Evolutionary conservation across 2,797 vertebrate species (phyloP).

Genomic region (Sebastolobus altivelis): DNA sequence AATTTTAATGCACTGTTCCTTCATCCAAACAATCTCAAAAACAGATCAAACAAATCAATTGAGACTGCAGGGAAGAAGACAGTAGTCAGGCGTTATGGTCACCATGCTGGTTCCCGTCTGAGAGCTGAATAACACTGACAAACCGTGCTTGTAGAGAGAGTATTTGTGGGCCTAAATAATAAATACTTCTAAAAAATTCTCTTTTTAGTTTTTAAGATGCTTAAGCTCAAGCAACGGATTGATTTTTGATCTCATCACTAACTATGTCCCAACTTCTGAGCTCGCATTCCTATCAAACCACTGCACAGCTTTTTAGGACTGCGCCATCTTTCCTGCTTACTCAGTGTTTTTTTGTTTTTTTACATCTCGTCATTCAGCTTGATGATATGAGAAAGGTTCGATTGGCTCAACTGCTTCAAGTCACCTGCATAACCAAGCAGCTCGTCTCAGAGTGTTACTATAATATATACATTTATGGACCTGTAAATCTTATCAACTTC

Average conservation of each 20-base stretch:
- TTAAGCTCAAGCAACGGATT: neutral
- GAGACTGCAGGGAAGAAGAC: constrained; percentile 22
- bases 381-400: neutral
- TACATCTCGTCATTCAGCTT: neutral
- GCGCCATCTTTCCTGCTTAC: neutral
- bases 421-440: neutral
- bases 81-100: neutral
- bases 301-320: neutral
- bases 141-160: neutral
- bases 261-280: constrained; percentile 21
- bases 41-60: constrained; percentile 48
- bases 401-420: neutral
- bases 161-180: constrained; percentile 24
- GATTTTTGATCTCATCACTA: constrained; percentile 22
- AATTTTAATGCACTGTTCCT: constrained; percentile 50
- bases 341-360: neutral
- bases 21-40: constrained; percentile 37
- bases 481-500: neutral
- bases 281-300: constrained; percentile 7
- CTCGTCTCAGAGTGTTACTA: neutral
- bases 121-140: neutral
- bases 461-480: neutral
- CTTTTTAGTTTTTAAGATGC: constrained; percentile 30
- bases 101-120: constrained; percentile 6
- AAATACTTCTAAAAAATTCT: constrained; percentile 7